Base-by-base conservation (phyloP, 1,140 invertebrate genomes). In the Bombus huntii region DNA sequence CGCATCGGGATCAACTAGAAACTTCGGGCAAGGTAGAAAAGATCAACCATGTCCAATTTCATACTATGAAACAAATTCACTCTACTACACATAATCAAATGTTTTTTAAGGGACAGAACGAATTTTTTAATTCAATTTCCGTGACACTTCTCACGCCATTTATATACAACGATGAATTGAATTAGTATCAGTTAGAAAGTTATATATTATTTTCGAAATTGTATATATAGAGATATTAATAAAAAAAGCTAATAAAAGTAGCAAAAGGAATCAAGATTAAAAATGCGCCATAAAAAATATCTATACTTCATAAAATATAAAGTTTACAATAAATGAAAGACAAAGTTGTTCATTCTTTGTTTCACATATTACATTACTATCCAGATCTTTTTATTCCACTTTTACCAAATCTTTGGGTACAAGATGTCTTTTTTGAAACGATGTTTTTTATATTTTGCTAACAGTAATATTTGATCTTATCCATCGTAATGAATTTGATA, bases 101-200 rank as follows among this genome's bases (percentile, higher is more conserved):
- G 10, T 71, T 8, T 72, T 42, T 72, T 25, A 25, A 53, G 12
- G 15, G 25, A 9, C 5, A 18, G 39, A 28, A n/a, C 13, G 9
- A 31, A 73, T 44, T 31, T 39, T 8, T 71, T 6, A 39, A 71
- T 71, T 12, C 12, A 13, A 25, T 34, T 34, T 1, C 1, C 15
- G 12, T n/a, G 12, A n/a, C 12, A n/a, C 0, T 25, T n/a, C 0
- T 28, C 3, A 3, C 15, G 6, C n/a, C 0, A 31, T 31, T 66
- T 66, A 66, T 18, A 18, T 66, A 15, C 5, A 31, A 59, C 57
- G 57, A 28, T 62, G 28, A 5, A 62, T 62, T n/a, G 4, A 62
- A n/a, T n/a, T 12, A n/a, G 28, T 12, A 62, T 62, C 12, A 13
- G 2, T 28, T 12, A 62, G 28, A n/a, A 4, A n/a, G 25, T n/a